phyloP scores from a whole-genome alignment of 2,888 invertebrate species.

The Tiliacea aurago region DNA sequence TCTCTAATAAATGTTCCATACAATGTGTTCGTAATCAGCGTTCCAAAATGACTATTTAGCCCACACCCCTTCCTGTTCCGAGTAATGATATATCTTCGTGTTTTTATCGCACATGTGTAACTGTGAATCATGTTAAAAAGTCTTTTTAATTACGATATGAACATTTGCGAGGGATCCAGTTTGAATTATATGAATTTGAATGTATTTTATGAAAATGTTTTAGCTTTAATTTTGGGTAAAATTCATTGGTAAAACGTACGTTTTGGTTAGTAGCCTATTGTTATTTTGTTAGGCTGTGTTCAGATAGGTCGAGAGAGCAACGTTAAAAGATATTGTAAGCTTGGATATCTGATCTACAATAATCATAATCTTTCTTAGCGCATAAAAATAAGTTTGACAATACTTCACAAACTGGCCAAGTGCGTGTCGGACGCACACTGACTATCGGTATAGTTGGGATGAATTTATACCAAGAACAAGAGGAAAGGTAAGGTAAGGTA shows the following conservation, averaged over 20 bases:
- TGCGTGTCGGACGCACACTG: too few relatives aligned
- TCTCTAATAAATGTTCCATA: conserved; percentile 57
- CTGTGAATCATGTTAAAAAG: conserved; percentile 66
- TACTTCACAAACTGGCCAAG: neutral
- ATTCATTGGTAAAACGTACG: neutral
- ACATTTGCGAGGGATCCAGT: conserved; percentile 54
- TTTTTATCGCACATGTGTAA: conserved; percentile 70
- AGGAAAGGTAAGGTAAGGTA: too few relatives aligned
- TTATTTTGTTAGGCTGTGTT: neutral
- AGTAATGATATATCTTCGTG: conserved; percentile 67
- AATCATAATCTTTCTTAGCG: neutral
- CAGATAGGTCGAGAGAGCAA: accelerated
- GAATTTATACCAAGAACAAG: neutral
- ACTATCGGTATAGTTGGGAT: too few relatives aligned
- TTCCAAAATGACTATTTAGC: conserved; percentile 68
- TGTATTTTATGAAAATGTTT: conserved; percentile 51
- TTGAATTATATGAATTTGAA: conserved; percentile 61
- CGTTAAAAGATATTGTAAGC: neutral
- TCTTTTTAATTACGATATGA: conserved; percentile 65
- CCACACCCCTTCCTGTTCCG: conserved; percentile 60
- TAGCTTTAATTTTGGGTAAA: conserved; percentile 18
- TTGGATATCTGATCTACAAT: neutral
- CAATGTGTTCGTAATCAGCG: conserved; percentile 59
- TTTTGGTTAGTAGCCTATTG: conserved; percentile 2
- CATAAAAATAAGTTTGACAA: neutral